Evolutionary conservation across 2,113 vertebrate genomes (phyloP).

Genomic region (Scomber japonicus): DNA sequence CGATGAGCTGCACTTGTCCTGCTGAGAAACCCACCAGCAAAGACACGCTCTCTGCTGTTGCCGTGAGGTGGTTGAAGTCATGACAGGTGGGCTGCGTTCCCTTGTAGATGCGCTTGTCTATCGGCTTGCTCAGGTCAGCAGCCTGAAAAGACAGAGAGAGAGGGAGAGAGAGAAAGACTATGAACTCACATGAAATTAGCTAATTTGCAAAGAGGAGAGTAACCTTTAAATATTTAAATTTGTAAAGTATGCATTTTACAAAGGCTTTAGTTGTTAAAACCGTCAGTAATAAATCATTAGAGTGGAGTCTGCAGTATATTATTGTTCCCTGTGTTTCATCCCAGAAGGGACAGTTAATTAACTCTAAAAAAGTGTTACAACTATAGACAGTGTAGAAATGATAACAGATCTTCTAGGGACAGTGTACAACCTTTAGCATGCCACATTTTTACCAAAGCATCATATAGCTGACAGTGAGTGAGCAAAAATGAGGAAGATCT

Average conservation of each 20-base stretch:
- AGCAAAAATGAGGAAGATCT: slow-evolving; percentile 7
- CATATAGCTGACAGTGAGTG: not conserved
- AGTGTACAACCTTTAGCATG: not conserved
- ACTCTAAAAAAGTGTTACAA: not conserved
- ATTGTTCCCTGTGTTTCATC: not conserved
- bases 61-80: slow-evolving; percentile 99
- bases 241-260: not conserved
- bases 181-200: slow-evolving; percentile 23
- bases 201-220: no score
- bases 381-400: not conserved
- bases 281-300: not conserved
- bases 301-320: not conserved
- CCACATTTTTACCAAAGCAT: not conserved
- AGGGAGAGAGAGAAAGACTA: slow-evolving; percentile 57
- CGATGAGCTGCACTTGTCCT: slow-evolving; percentile 99
- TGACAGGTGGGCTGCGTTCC: slow-evolving; percentile 99
- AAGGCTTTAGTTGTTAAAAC: not conserved
- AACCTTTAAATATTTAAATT: slow-evolving; percentile 1
- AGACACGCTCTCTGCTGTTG: slow-evolving; percentile 97
- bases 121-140: slow-evolving; percentile 98
- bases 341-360: not conserved
- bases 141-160: slow-evolving; percentile 82
- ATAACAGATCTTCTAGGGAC: not conserved
- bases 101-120: slow-evolving; percentile 99
- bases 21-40: slow-evolving; percentile 99